These are phyloP conservation scores for Strix aluco DNA, from an alignment of 2,113 vertebrate genomes.

Conservation along the genomic window DNA sequence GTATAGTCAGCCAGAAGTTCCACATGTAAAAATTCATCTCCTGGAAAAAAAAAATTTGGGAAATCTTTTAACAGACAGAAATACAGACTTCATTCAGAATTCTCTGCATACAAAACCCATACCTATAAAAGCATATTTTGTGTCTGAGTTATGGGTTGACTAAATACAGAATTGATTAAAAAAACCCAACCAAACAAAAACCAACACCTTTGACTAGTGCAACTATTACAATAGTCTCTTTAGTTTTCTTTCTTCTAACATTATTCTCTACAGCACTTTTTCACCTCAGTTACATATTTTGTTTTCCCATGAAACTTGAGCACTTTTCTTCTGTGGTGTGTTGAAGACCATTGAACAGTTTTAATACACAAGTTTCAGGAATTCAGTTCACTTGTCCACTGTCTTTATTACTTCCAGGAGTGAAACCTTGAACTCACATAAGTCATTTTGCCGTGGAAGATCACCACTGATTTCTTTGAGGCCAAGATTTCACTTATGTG, in stretches of 20 bases:
- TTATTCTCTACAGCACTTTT: neutral
- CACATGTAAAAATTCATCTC: neutral
- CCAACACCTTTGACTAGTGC: neutral
- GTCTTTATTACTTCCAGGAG: neutral
- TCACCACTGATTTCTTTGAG: neutral
- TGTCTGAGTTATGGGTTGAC: neutral
- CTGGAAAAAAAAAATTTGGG: neutral
- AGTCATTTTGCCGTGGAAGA: neutral
- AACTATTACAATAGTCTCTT: neutral
- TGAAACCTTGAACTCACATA: neutral
- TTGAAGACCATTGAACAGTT: neutral
- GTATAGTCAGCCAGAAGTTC: neutral
- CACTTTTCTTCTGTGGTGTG: neutral
- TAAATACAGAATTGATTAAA: neutral
- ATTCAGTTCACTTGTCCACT: neutral
- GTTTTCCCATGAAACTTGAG: neutral
- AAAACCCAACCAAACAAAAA: neutral
- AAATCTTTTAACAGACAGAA: neutral
- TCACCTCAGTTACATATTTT: neutral
- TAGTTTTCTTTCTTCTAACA: neutral
- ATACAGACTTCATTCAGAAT: neutral
- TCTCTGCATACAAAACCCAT: neutral
- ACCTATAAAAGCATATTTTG: neutral
- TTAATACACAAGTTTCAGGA: neutral
- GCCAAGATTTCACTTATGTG: neutral